Evolutionary conservation across 2,888 invertebrate species (phyloP), one percentile per base, ranked within the genome.

Genomic region (Lepidochrysops patricia): DNA sequence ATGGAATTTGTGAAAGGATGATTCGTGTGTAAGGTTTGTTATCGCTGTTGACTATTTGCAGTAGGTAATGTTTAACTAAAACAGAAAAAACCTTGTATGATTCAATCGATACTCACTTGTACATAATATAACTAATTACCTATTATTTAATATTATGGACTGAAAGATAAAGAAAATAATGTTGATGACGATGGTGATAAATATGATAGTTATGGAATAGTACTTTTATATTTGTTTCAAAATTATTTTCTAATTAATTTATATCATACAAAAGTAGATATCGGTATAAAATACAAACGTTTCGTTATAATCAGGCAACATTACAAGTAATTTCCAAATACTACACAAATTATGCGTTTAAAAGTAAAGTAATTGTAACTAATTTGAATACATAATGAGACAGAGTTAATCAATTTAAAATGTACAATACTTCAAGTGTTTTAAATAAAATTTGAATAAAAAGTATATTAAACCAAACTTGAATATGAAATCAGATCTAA

Each of bases 1-100:
- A 54, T 9, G 54, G 54, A 54, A 54, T 54, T 32, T 54, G 29
- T 54, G 54, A 29, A 29, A 29, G 27, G 54, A 29, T 52, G 27
- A 4, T 23, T n/a, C 25, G n/a, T 15, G 27, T 27, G 27, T 26
- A 26, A 52, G 27, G 27, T 27, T 52, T 52, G 15, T 29, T 19
- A 19, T 43, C 23, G 43, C 43, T 19, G 19, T 9, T 19, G 19
- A 19, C 19, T 43, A 9, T 43, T 43, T 43, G 43, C 23, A 9
- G 43, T 19, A 23, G 23, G 23, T 9, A 43, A 19, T 19, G 43
- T 43, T 43, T 43, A 15, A 15, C 37, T 43, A 43, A 37, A 43
- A 7, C 15, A 43, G 9, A 19, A 43, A 15, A 1, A 43, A 19
- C 3, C 0, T 37, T 37, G 13, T 15, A 37, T 37, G 15, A 15